Evolutionary conservation across 2,888 invertebrate species (phyloP), one percentile per base, ranked within the genome.

Genomic region (Octonoba sinensis): DNA sequence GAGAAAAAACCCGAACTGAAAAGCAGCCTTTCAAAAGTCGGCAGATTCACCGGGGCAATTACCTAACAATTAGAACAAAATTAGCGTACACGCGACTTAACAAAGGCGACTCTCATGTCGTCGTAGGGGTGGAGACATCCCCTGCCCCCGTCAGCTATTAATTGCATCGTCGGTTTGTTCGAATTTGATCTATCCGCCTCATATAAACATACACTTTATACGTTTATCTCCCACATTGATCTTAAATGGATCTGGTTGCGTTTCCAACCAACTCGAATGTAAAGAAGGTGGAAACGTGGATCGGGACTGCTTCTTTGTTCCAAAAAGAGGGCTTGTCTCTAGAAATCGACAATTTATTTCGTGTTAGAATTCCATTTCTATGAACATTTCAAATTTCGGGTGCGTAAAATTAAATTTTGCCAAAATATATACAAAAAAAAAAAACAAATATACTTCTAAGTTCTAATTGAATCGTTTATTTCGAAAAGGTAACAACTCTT

Each of bases 21-120:
- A 36, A 36, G 36, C 3, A 36, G 8, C 36, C 36, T 36, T 36
- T 36, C 36, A 72, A 15, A 72, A 27, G 59, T 54, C 64, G 46
- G 59, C 24, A 36, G 15, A 27, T 59, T 46, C 65, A 49, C 66
- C 22, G 27, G 49, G 78, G 36, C 51, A 57, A 79, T 79, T 79
- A 79, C 72, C 47, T 36, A 60, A 67, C 78, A 79, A 79, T 79
- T 79, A 79, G 72, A 47, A 24, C 49, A n/a, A 59, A 60, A 79
- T 79, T 79, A 79, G 60, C 60, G 54, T 60, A 54, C 72, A 72
- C 75, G 75, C 67, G 57, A 60, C 57, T 27, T n/a, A 36, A 74
- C 74, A 75, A 60, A 60, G 67, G 44, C 15, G 57, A 47, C 75
- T 49, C 36, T 36, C 36, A 36, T 36, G 51, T 66, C 67, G 67